Evolutionary conservation across 2,797 vertebrate species (phyloP), one percentile per base, ranked within the genome.

Genomic region (Leptatherina wallacei): DNA sequence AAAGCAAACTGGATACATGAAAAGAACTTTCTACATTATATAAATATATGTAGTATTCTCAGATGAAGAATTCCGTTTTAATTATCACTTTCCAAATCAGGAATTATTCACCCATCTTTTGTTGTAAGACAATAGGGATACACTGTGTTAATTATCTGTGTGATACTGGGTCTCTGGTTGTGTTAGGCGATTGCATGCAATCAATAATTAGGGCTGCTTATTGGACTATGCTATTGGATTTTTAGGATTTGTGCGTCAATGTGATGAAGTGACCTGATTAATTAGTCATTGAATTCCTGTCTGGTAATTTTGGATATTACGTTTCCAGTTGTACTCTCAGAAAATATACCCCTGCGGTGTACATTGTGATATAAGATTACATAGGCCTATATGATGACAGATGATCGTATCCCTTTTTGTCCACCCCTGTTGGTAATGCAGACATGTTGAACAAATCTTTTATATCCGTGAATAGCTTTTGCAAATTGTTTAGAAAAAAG

Each of bases 151-250:
- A 44, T 73, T 67, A 40, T 61, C 59, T 56, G 69, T 84, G 59
- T 73, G 57, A 71, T 65, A 33, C 22, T 22, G 16, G 42, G 36
- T 24, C 29, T 70, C 38, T 57, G 14, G n/a, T 63, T 66, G 61
- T 72, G 12, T 76, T 33, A 66, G 57, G 55, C 20, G 40, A 55
- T 69, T 58, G 38, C 44, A 71, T 56, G 52, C 65, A 35, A 51
- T 89, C 85, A 82, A 76, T 86, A 72, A 61, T 68, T 20, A 44
- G 56, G 35, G 35, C 65, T 60, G 62, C 75, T 87, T 87, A 69
- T 75, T 84, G 62, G 64, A 81, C 78, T 71, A 54, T 58, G 47
- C 44, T 65, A 73, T 72, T 85, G 75, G 74, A 87, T 88, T 88
- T 62, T 71, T 51, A 72, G 72, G 69, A 69, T 83, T 79, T 77